Base-by-base conservation (phyloP, 2,888 invertebrate genomes). In the Poecilus cupreus region DNA sequence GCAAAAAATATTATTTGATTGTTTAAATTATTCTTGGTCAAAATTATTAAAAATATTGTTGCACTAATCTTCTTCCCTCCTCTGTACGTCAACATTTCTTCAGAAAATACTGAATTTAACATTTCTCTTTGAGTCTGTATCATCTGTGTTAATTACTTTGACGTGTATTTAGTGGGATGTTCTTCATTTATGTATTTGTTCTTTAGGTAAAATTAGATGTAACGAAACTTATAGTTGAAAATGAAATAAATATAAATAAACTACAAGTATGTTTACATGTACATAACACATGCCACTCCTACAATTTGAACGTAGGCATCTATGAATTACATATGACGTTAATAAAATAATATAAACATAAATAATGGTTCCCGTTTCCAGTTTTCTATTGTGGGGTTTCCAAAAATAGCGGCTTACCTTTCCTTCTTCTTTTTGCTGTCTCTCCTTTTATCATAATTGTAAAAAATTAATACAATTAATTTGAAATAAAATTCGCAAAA, bases 351-450 rank as follows among this genome's bases (percentile, higher is more conserved):
- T 32, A 77, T 77, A 43, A 51, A 80, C 43, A 80, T 72, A 72
- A 80, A 80, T 70, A 79, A 80, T 70, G 72, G 54, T 54, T 80
- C 80, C 54, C 39, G 54, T 32, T 80, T 77, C 39, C 26, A 77
- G 70, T 70, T 81, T 43, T 81, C 81, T 81, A 81, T 74, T 81
- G 22, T 39, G 75, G 80, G 80, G 75, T 60, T 70, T 79, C 72
- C 75, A 64, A 32, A 75, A 49, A 74, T 22, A 46, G 49, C 75
- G 18, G 60, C 81, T 81, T 81, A 81, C 81, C 81, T 81, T 81
- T 46, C 81, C 81, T 75, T 81, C 81, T 75, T 81, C 81, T 81
- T 81, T 81, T 81, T 81, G 75, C 11, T 81, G 81, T 81, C 81
- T 81, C 75, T 81, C 81, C 81, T 81, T 80, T 80, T 80, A 80